Conservation (phyloP, 2,113 vertebrate species). For the Setophaga kirtlandii region DNA sequence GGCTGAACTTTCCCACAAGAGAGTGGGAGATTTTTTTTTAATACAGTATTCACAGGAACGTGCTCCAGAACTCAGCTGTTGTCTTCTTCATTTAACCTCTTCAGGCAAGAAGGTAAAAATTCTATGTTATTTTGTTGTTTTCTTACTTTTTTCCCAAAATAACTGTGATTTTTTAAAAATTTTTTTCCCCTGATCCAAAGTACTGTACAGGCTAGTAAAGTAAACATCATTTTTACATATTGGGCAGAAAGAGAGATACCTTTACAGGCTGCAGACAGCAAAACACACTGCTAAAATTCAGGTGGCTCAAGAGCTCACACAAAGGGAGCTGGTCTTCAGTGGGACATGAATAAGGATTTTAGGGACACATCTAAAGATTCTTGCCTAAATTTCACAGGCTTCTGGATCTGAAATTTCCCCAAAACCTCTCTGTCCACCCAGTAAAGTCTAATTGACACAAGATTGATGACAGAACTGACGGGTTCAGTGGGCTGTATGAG, state of each 20-base stretch:
- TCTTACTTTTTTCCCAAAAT: not conserved
- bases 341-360: not conserved
- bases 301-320: not conserved
- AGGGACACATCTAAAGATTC: not conserved
- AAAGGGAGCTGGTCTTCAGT: not conserved
- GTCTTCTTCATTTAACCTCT: slow-evolving; percentile 37
- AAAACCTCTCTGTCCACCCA: not conserved
- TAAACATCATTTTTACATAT: not conserved
- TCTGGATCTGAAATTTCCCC: not conserved
- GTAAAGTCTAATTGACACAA: not conserved
- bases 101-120: slow-evolving; percentile 55
- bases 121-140: not conserved
- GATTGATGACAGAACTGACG: not conserved
- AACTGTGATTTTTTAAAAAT: not conserved
- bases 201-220: not conserved
- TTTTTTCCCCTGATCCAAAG: not conserved
- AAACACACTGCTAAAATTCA: not conserved
- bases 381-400: not conserved
- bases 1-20: slow-evolving; percentile 21
- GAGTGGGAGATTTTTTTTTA: not conserved
- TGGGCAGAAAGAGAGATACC: not conserved
- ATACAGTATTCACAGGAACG: not conserved
- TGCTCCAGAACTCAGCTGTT: slow-evolving; percentile 25
- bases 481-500: not conserved
- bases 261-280: not conserved